Percentiles rank a stretch among this genome's conserved stretches.
phyloP scores from a whole-genome alignment of 2,113 vertebrate genomes.

The Willisornis vidua region DNA sequence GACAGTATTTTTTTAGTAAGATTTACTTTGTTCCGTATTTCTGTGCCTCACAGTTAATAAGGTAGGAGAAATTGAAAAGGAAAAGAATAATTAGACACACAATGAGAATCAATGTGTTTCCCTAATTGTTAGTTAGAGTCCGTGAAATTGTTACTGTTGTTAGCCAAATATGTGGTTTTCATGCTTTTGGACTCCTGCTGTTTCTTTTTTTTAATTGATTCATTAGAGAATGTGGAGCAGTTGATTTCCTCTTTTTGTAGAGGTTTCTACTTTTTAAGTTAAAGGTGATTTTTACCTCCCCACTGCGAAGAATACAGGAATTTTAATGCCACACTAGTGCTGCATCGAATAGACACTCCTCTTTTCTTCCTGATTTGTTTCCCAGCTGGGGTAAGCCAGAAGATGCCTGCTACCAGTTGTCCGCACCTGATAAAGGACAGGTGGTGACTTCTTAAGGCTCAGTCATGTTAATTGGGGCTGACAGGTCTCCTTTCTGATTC shows the following conservation, averaged over 20 bases:
- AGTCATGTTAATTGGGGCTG: neutral
- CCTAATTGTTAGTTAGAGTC: neutral
- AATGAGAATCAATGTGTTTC: neutral
- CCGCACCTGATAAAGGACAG: conserved; percentile 13
- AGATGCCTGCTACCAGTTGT: neutral
- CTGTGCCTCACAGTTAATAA: neutral
- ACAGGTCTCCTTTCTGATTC: neutral
- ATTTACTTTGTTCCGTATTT: neutral
- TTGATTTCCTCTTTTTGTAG: neutral
- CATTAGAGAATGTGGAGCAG: neutral
- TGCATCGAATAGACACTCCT: neutral
- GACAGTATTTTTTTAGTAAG: neutral
- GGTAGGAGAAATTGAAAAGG: neutral
- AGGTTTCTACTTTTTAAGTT: neutral
- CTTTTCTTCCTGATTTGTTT: neutral
- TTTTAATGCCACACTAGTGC: neutral
- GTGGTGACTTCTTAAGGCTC: neutral
- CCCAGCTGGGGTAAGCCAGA: neutral
- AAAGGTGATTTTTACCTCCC: neutral
- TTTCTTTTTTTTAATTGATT: neutral
- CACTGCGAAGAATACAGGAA: neutral
- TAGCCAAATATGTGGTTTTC: neutral
- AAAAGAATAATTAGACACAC: neutral
- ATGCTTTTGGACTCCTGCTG: neutral
- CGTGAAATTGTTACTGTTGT: neutral